Percentiles rank a stretch among this genome's conserved stretches.
phyloP scores from a whole-genome alignment of 2,888 invertebrate species.

The Cataglyphis cursor region DNA sequence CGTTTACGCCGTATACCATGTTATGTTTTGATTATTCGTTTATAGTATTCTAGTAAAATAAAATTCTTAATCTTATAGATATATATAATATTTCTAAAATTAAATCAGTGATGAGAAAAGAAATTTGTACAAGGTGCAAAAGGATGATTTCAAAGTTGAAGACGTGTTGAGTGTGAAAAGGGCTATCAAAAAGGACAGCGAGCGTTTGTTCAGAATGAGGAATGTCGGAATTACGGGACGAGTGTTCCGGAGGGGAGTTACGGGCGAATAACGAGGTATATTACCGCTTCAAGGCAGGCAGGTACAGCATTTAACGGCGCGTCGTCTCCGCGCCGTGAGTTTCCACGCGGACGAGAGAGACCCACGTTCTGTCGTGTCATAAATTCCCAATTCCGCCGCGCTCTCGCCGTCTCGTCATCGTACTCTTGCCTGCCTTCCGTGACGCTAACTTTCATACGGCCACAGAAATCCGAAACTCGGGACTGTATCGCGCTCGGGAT shows the following conservation, averaged over 20 bases:
- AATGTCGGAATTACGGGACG: constrained; percentile 77
- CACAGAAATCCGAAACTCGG: constrained; percentile 73
- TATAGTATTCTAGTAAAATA: no score
- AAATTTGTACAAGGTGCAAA: constrained; percentile 42
- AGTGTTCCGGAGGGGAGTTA: constrained; percentile 74
- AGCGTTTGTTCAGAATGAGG: constrained; percentile 74
- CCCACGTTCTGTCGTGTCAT: constrained; percentile 74
- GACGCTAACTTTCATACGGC: constrained; percentile 63
- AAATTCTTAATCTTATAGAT: constrained; percentile 31
- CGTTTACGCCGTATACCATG: no score
- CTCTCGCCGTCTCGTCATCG: constrained; percentile 51
- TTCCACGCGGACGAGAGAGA: constrained; percentile 25
- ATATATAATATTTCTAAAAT: constrained; percentile 47
- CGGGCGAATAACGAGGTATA: constrained; percentile 82
- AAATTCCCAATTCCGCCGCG: constrained; percentile 81
- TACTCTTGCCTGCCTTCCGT: constrained; percentile 61
- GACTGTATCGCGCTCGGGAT: constrained; percentile 49
- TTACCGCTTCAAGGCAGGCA: constrained; percentile 78
- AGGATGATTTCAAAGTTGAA: background rate
- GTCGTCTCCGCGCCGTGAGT: constrained; percentile 63
- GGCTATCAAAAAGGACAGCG: constrained; percentile 64
- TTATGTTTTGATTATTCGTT: no score
- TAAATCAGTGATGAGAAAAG: constrained; percentile 18
- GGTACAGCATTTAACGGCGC: constrained; percentile 81
- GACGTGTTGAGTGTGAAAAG: constrained; percentile 19